These are phyloP conservation scores for Lucinisca nassula DNA, from an alignment of 2,888 invertebrate species.

Conservation along the genomic window DNA sequence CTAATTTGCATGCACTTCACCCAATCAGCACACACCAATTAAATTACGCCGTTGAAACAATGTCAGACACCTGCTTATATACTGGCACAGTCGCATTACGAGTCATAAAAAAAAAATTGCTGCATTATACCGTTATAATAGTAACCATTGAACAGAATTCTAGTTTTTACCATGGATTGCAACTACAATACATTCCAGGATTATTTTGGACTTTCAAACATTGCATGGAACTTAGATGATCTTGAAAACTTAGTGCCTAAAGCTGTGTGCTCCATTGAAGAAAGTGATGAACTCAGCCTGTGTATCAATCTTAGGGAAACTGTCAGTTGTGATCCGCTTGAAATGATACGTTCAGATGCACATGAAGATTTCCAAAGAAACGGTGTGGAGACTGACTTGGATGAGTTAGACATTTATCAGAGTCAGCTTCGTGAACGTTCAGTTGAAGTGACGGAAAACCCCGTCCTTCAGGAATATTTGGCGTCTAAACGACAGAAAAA, in stretches of 20 bases:
- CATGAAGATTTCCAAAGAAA: constrained; percentile 70
- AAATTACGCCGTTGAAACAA: neutral
- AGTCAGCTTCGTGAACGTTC: constrained; percentile 64
- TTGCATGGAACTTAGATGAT: constrained; percentile 41
- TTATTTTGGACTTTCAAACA: constrained; percentile 48
- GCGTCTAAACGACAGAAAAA: constrained; percentile 62
- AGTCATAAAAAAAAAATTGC: no score
- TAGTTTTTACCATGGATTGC: no score
- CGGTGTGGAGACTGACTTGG: constrained; percentile 72
- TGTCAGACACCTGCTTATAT: neutral
- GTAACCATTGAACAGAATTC: no score
- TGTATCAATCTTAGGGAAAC: constrained; percentile 9
- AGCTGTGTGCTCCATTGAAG: neutral
- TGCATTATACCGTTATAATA: no score
- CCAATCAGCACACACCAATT: neutral
- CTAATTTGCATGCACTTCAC: neutral
- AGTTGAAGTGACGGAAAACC: constrained; percentile 35
- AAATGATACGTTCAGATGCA: constrained; percentile 23
- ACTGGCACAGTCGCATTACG: no score
- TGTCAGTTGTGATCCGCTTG: constrained; percentile 4
- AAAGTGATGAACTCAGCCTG: neutral
- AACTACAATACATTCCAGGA: constrained; percentile 59
- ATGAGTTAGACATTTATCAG: constrained; percentile 74
- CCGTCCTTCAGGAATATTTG: constrained; percentile 66
- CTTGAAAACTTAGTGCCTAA: constrained; percentile 17